These are phyloP conservation scores for Megalops atlanticus DNA, from an alignment of 2,113 vertebrate genomes.

Conservation along the genomic window DNA sequence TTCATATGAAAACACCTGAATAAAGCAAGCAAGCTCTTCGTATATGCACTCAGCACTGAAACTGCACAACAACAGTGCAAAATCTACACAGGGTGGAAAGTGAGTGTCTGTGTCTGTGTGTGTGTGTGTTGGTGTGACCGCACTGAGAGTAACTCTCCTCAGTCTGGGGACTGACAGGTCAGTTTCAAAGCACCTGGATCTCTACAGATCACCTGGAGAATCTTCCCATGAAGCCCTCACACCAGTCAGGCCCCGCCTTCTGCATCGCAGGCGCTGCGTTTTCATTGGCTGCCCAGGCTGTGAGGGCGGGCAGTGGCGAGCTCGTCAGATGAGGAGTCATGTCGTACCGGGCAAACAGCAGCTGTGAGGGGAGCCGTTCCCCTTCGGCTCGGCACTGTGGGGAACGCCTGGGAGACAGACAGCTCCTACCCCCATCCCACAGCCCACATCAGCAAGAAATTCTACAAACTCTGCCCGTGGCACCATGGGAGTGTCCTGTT, in stretches of 20 bases:
- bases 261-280: too few relatives aligned
- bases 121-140: too few relatives aligned
- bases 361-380: slow-evolving; percentile 72
- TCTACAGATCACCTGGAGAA: background rate
- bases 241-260: too few relatives aligned
- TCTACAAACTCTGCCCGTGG: slow-evolving; percentile 75
- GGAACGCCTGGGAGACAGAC: slow-evolving; percentile 78
- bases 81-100: too few relatives aligned
- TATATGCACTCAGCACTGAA: too few relatives aligned
- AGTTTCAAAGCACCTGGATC: background rate
- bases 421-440: slow-evolving; percentile 68
- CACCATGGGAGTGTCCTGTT: slow-evolving; percentile 75
- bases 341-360: slow-evolving; percentile 60
- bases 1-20: too few relatives aligned
- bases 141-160: too few relatives aligned
- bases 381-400: slow-evolving; percentile 72
- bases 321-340: background rate
- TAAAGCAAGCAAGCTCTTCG: too few relatives aligned
- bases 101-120: too few relatives aligned
- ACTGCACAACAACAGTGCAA: too few relatives aligned
- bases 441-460: slow-evolving; percentile 69
- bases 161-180: too few relatives aligned
- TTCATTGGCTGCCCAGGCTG: background rate
- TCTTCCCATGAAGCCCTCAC: background rate
- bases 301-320: background rate